Evolutionary conservation across 1,140 invertebrate genomes (phyloP).

Genomic region (Cotesia chilonis): DNA sequence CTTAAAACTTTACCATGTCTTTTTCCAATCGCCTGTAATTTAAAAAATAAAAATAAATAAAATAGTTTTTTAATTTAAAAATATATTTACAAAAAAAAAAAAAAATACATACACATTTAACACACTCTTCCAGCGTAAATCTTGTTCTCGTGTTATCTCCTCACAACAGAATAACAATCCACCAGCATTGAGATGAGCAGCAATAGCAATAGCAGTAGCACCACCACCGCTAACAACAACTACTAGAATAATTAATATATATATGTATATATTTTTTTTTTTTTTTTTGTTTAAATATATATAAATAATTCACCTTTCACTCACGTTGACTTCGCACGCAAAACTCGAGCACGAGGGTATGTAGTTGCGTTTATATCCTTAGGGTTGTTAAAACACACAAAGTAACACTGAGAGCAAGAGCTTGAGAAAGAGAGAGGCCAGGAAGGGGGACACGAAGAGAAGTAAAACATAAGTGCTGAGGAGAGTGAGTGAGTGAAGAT

Average conservation of each 20-base stretch:
- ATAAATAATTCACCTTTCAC: constrained; percentile 6
- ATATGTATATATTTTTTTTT: background rate
- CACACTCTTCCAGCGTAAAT: too few species aligned
- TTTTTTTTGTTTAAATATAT: background rate
- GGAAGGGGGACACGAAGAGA: constrained; percentile 25
- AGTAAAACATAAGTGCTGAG: constrained; percentile 35
- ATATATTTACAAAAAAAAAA: background rate
- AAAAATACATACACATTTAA: background rate
- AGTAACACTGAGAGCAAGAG: background rate
- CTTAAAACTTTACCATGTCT: constrained; percentile 21
- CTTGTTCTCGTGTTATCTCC: too few species aligned
- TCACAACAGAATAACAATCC: too few species aligned
- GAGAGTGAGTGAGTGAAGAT: constrained; percentile 47
- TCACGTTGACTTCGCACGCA: background rate
- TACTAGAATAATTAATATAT: background rate
- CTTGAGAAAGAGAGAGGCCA: background rate
- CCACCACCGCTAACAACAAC: background rate
- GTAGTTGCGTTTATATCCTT: background rate
- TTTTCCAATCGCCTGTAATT: background rate
- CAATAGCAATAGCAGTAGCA: too few species aligned
- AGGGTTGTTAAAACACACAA: constrained; percentile 16
- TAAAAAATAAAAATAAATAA: background rate
- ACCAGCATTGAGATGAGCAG: too few species aligned
- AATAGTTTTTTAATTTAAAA: too few species aligned
- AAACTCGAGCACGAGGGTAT: constrained; percentile 15